phyloP scores from a whole-genome alignment of 2,113 vertebrate species.

The Lepus americanus region DNA sequence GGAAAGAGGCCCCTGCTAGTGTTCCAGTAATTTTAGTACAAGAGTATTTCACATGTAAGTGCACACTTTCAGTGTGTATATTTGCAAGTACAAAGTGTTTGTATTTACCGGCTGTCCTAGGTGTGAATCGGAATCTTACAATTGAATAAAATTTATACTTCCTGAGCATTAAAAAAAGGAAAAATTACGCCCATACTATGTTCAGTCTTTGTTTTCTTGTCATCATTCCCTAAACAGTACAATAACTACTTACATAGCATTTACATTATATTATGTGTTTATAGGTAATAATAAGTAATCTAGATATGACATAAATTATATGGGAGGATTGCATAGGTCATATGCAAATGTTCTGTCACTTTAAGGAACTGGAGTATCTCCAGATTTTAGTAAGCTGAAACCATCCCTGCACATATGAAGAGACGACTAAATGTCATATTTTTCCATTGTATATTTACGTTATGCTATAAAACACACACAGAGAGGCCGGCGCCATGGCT shows the following conservation, averaged over 20 bases:
- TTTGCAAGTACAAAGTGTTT: no score
- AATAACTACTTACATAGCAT: no score
- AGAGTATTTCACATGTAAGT: background rate
- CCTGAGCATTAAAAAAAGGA: no score
- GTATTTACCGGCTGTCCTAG: no score
- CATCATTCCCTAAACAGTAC: no score
- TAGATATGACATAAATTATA: background rate
- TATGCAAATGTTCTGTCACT: background rate
- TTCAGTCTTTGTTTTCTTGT: background rate
- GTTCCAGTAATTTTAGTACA: background rate
- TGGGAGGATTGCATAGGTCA: background rate
- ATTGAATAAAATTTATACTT: no score
- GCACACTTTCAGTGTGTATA: no score
- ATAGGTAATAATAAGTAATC: background rate
- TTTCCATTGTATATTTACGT: constrained; percentile 7
- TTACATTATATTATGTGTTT: no score
- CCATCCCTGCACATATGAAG: background rate
- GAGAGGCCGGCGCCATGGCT: no score
- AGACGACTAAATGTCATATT: background rate
- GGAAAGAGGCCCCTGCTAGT: background rate
- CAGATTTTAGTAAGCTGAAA: background rate
- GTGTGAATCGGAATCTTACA: no score
- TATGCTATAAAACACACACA: constrained; percentile 13
- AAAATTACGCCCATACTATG: background rate
- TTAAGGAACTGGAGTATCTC: background rate